These are phyloP conservation scores for Ceyx melanurus DNA, from an alignment of 2,113 vertebrate genomes.

Conservation along the genomic window DNA sequence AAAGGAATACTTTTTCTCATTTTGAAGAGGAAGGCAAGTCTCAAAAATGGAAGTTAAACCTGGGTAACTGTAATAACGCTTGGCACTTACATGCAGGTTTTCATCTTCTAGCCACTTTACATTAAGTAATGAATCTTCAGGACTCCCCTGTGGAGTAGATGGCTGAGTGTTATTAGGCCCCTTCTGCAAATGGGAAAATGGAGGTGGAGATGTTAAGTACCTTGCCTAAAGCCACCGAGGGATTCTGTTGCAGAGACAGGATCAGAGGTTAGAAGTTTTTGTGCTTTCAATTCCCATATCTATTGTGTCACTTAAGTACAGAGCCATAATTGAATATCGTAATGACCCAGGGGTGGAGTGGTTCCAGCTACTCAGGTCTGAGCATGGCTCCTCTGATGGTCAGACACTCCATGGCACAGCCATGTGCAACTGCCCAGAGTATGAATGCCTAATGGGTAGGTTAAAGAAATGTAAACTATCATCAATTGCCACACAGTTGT, in stretches of 20 bases:
- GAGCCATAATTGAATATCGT: neutral
- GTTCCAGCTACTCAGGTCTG: neutral
- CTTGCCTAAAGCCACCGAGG: neutral
- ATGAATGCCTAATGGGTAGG: neutral
- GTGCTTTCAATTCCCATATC: slow-evolving; percentile 33
- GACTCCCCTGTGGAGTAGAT: slow-evolving; percentile 24
- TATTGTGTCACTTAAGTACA: slow-evolving; percentile 32
- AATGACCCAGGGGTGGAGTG: neutral
- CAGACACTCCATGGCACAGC: neutral
- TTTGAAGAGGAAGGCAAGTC: neutral
- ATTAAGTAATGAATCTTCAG: slow-evolving; percentile 53
- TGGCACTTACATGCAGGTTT: slow-evolving; percentile 57
- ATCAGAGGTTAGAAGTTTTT: slow-evolving; percentile 52
- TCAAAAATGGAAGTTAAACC: slow-evolving; percentile 32
- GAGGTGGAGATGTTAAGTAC: neutral
- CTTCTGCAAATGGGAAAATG: slow-evolving; percentile 22
- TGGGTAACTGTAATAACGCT: neutral
- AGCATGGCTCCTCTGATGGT: neutral
- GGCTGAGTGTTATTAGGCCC: slow-evolving; percentile 26
- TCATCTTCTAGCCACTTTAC: slow-evolving; percentile 54
- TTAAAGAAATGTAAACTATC: neutral
- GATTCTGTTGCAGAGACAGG: slow-evolving; percentile 5
- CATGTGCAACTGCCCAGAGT: accelerated
- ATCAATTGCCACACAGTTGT: neutral
- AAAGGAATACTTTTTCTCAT: slow-evolving; percentile 18